Evolutionary conservation across 2,888 invertebrate genomes (phyloP).

Genomic region (Fragum sueziense): DNA sequence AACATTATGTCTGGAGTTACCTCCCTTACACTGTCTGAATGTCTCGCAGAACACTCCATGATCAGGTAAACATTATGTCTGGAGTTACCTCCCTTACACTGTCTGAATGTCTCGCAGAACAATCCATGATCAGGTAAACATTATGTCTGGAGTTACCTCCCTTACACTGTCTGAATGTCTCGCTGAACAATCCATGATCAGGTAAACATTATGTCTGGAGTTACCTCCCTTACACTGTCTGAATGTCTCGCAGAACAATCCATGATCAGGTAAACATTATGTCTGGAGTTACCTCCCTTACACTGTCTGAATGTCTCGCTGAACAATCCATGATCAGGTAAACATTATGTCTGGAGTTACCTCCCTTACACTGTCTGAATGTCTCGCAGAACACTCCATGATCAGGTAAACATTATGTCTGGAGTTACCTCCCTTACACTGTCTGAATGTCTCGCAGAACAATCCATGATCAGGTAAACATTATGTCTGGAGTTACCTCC

Average conservation of each 20-base stretch:
- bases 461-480: constrained; percentile 52
- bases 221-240: constrained; percentile 72
- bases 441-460: constrained; percentile 80
- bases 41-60: constrained; percentile 61
- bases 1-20: constrained; percentile 73
- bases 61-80: constrained; percentile 39
- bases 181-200: constrained; percentile 55
- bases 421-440: constrained; percentile 85
- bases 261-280: constrained; percentile 42
- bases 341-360: neutral
- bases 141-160: neutral
- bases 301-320: constrained; percentile 80
- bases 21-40: constrained; percentile 85
- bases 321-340: constrained; percentile 57
- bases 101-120: constrained; percentile 80
- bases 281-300: neutral
- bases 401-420: constrained; percentile 37
- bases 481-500: constrained; percentile 83
- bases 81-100: constrained; percentile 85
- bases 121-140: constrained; percentile 50
- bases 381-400: constrained; percentile 60
- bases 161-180: constrained; percentile 79
- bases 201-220: constrained; percentile 19
- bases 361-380: constrained; percentile 78
- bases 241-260: constrained; percentile 70